Percentiles rank a stretch among this genome's conserved stretches.
These are phyloP conservation scores for Anolis carolinensis DNA, from an alignment of 2,113 vertebrate genomes.

Conservation along the genomic window DNA sequence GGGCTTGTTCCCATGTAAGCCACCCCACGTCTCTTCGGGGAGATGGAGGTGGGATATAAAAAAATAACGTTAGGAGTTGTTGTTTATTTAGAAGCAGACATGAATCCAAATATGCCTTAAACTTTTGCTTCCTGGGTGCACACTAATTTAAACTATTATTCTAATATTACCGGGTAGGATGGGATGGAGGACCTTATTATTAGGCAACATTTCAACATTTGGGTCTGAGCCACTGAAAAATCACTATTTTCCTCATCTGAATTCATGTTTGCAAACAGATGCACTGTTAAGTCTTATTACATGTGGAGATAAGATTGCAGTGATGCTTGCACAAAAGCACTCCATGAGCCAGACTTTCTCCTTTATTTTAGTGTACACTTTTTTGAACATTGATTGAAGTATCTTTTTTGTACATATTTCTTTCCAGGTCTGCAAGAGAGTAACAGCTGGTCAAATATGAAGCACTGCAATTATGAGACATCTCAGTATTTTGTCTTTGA, in stretches of 20 bases:
- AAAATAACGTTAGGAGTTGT: too few relatives aligned
- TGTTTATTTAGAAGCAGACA: background rate
- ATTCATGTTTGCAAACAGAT: slow-evolving; percentile 9
- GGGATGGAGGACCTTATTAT: background rate
- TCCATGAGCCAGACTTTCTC: background rate
- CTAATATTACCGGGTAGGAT: too few relatives aligned
- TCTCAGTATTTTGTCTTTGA: background rate
- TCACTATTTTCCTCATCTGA: background rate
- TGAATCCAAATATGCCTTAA: background rate
- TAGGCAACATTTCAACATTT: background rate
- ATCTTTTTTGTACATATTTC: background rate
- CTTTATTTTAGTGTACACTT: background rate
- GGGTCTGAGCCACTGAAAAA: slow-evolving; percentile 16
- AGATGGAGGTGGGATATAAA: too few relatives aligned
- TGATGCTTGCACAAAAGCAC: slow-evolving; percentile 7
- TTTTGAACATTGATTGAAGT: background rate
- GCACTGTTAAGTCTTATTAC: slow-evolving; percentile 12
- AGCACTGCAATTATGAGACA: background rate
- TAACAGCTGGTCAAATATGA: background rate
- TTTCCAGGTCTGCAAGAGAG: background rate
- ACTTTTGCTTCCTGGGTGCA: background rate
- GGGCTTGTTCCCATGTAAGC: too few relatives aligned
- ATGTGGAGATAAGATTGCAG: background rate
- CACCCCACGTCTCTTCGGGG: too few relatives aligned
- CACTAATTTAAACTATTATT: background rate